Evolutionary conservation across 2,113 vertebrate genomes (phyloP).

Genomic region (Psammodynastes pulverulentus): DNA sequence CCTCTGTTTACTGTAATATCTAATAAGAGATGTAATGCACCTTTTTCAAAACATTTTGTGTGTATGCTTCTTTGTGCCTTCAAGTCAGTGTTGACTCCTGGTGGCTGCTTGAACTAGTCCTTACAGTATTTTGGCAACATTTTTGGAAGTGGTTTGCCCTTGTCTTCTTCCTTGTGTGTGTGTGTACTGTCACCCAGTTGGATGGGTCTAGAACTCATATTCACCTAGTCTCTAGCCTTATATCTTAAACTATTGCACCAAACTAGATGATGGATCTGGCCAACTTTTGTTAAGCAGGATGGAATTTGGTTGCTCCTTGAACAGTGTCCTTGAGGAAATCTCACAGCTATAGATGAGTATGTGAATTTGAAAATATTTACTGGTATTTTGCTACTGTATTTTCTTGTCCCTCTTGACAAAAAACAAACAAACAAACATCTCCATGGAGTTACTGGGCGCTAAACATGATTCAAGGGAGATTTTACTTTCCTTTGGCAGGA

Average conservation of each 20-base stretch:
- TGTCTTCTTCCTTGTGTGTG: background rate
- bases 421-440: background rate
- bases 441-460: background rate
- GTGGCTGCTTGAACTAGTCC: background rate
- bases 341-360: background rate
- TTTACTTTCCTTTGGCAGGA: background rate
- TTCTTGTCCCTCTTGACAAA: background rate
- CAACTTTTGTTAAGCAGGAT: background rate
- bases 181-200: background rate
- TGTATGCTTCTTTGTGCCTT: background rate
- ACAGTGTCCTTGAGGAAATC: background rate
- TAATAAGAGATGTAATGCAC: background rate
- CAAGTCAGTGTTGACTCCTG: background rate
- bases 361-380: background rate
- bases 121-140: background rate
- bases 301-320: background rate
- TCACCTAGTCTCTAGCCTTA: background rate
- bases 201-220: background rate
- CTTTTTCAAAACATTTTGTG: background rate
- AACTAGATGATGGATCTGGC: background rate
- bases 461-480: background rate
- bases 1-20: too few relatives aligned
- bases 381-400: background rate
- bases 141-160: background rate
- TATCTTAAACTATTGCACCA: background rate